Conservation (phyloP, 2,113 vertebrate species). For the Pollachius pollachius region DNA sequence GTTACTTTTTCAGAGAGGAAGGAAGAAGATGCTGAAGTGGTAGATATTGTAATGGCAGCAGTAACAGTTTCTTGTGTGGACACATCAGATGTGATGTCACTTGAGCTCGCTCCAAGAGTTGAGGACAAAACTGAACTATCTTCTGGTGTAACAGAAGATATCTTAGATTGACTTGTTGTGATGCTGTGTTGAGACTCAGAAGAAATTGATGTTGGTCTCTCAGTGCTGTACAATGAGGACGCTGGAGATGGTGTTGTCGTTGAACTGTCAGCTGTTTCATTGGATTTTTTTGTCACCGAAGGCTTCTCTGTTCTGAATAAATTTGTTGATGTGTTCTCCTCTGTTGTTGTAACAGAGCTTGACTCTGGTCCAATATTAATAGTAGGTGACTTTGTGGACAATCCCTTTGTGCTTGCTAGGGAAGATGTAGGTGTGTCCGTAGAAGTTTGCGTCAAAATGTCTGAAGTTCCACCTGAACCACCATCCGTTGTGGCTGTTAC, state of each 20-base stretch:
- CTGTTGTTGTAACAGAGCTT: slow-evolving; percentile 1
- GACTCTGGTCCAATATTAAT: neutral
- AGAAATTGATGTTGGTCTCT: slow-evolving; percentile 17
- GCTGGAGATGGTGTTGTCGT: neutral
- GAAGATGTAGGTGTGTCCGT: neutral
- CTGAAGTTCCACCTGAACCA: slow-evolving; percentile 13
- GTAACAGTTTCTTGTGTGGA: neutral
- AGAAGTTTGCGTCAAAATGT: slow-evolving; percentile 4
- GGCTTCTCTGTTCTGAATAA: neutral
- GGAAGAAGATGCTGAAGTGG: slow-evolving; percentile 2
- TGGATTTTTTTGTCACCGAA: neutral
- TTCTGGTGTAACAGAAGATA: neutral
- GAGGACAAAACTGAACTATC: neutral
- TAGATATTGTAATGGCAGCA: neutral
- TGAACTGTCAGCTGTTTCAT: neutral
- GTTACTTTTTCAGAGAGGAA: neutral
- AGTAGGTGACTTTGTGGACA: neutral
- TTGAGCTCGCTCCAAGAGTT: slow-evolving; percentile 1
- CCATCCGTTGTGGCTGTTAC: slow-evolving; percentile 1
- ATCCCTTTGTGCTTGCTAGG: slow-evolving; percentile 7
- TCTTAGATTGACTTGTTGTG: neutral
- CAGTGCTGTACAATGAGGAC: slow-evolving; percentile 13
- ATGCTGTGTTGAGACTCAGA: slow-evolving; percentile 9
- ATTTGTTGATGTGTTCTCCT: neutral
- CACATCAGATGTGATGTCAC: neutral